Evolutionary conservation across 92 coral and sea anemone species (phyloP).

Genomic region (Palythoa heliodiscus): DNA sequence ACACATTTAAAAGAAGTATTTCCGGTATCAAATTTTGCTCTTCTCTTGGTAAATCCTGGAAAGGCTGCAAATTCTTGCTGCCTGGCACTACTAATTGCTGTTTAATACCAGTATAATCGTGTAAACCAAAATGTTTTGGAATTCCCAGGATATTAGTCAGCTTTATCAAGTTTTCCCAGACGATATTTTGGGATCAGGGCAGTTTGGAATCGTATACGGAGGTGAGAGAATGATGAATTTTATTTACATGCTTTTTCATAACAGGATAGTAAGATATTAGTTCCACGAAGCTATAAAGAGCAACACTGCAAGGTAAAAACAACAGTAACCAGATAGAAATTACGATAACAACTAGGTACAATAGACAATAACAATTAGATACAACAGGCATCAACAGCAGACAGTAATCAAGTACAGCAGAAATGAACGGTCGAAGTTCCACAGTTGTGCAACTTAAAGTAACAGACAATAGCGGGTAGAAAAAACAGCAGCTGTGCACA

Average conservation of each 20-base stretch:
- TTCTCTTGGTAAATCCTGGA: neutral
- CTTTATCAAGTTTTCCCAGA: slow-evolving; percentile 98
- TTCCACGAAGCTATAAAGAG: too few species aligned
- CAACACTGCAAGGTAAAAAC: too few species aligned
- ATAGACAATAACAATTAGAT: neutral
- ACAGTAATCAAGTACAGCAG: too few species aligned
- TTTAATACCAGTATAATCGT: too few species aligned
- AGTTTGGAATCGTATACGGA: slow-evolving; percentile 98
- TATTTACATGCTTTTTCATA: too few species aligned
- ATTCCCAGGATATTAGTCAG: slow-evolving; percentile 88
- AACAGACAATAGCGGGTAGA: neutral
- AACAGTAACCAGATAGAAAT: neutral
- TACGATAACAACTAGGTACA: neutral
- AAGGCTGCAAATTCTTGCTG: neutral
- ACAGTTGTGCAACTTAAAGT: neutral
- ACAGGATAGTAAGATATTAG: too few species aligned
- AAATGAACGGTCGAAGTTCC: neutral
- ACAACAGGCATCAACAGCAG: neutral
- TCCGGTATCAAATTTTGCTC: neutral
- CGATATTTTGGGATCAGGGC: slow-evolving; percentile 99
- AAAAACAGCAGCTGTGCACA: neutral
- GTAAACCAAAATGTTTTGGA: too few species aligned
- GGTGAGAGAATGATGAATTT: slow-evolving; percentile 51
- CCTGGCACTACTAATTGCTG: too few species aligned
- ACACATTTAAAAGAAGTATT: neutral